Conservation (phyloP, 2,888 invertebrate species). For the Protonemura montana region DNA sequence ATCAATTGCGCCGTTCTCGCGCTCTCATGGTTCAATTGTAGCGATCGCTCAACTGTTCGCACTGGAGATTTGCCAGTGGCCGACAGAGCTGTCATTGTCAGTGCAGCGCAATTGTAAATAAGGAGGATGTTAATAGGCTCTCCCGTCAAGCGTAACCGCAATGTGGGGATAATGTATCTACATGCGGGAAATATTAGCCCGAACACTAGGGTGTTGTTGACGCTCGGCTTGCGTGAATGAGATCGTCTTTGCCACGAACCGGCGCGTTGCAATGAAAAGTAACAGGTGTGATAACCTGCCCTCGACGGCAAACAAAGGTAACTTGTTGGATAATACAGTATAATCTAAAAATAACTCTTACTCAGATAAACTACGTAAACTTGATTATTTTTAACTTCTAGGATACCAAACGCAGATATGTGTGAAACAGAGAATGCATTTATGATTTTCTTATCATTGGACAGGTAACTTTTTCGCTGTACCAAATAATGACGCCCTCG, state of each 20-base stretch:
- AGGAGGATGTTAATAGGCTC: background rate
- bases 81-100: background rate
- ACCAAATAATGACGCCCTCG: background rate
- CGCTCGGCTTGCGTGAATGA: too few species aligned
- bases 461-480: background rate
- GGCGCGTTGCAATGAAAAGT: background rate
- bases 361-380: slow-evolving; percentile 3
- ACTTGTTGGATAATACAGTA: background rate
- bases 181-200: background rate
- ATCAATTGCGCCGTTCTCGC: background rate
- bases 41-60: background rate
- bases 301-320: background rate
- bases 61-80: background rate
- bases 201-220: too few species aligned
- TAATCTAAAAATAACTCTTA: slow-evolving; percentile 2
- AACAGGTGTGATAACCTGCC: background rate
- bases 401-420: background rate
- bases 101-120: background rate
- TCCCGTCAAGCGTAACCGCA: background rate
- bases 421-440: background rate
- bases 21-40: background rate
- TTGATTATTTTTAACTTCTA: background rate
- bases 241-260: background rate
- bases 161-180: background rate
- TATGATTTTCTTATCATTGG: background rate